A percentile compares a stretch with the other conserved stretches of the same genome.
Evolutionary conservation across 2,888 invertebrate species (phyloP).

Genomic region (Camponotus fellah): DNA sequence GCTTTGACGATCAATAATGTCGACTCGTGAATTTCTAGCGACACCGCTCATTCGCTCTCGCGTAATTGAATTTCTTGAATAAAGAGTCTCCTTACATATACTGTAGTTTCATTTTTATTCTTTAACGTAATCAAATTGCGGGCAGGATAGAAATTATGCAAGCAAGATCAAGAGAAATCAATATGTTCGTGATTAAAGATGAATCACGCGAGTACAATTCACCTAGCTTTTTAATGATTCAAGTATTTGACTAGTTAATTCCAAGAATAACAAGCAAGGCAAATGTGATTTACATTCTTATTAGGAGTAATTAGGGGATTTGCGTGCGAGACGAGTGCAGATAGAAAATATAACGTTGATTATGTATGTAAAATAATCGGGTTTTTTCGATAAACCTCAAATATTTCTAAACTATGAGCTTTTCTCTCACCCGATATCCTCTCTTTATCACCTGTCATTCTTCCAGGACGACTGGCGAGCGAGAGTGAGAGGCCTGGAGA

Average conservation of each 20-base stretch:
- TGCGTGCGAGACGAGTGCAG: constrained; percentile 29
- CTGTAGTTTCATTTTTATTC: background rate
- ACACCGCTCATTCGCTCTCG: constrained; percentile 8
- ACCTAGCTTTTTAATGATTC: constrained; percentile 1
- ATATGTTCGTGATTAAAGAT: background rate
- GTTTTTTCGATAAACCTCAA: background rate
- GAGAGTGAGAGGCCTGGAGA: constrained; percentile 88
- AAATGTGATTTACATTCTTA: constrained; percentile 32
- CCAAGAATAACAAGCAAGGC: background rate
- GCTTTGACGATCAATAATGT: constrained; percentile 73
- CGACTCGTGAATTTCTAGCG: constrained; percentile 53
- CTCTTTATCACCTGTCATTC: background rate
- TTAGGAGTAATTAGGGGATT: constrained; percentile 35
- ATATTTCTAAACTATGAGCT: background rate
- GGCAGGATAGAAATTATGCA: background rate
- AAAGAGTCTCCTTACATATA: background rate
- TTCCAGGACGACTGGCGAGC: constrained; percentile 88
- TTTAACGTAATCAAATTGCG: background rate
- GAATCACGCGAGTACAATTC: constrained; percentile 7
- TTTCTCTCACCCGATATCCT: background rate
- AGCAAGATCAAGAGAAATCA: background rate
- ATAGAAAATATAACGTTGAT: background rate
- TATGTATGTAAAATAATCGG: background rate
- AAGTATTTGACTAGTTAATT: constrained; percentile 29
- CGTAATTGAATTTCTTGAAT: background rate